These are phyloP conservation scores for Leptoteleia sp. DNA, from an alignment of 1,140 invertebrate genomes.

Conservation along the genomic window DNA sequence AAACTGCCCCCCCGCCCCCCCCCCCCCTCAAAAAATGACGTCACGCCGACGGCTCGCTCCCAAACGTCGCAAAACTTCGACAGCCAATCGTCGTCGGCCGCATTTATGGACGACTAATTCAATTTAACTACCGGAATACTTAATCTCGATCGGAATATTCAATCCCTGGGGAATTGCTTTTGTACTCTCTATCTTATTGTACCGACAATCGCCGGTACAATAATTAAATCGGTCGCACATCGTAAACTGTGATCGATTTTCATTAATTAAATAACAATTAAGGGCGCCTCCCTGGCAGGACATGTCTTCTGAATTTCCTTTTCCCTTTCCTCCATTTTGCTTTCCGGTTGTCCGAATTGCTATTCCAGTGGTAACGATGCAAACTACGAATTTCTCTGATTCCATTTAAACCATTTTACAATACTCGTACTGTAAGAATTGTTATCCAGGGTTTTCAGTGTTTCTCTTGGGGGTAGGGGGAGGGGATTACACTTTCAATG, in stretches of 20 bases:
- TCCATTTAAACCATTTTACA: too few species aligned
- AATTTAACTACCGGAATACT: constrained; percentile 61
- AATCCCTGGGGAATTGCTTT: constrained; percentile 53
- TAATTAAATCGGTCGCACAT: constrained; percentile 57
- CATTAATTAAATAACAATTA: constrained; percentile 43
- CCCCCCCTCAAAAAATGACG: constrained; percentile 30
- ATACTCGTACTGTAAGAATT: too few species aligned
- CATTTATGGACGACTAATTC: constrained; percentile 56
- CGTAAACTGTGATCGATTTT: constrained; percentile 37
- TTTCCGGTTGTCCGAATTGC: too few species aligned
- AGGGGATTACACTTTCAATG: too few species aligned
- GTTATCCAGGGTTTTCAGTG: too few species aligned
- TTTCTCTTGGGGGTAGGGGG: too few species aligned
- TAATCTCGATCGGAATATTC: constrained; percentile 59
- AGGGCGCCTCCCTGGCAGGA: too few species aligned
- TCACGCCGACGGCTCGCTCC: constrained; percentile 10
- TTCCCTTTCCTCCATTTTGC: too few species aligned
- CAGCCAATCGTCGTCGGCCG: constrained; percentile 36
- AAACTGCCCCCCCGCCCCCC: too few species aligned
- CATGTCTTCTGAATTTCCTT: too few species aligned
- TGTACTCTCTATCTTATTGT: constrained; percentile 58
- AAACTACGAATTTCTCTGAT: too few species aligned
- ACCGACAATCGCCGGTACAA: constrained; percentile 51
- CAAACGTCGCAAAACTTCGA: constrained; percentile 47
- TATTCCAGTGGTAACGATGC: too few species aligned